Percentiles rank a stretch among this genome's conserved stretches.
These are phyloP conservation scores for Alcedo quadribrachys DNA, from an alignment of 2,797 vertebrate species.

Conservation along the genomic window DNA sequence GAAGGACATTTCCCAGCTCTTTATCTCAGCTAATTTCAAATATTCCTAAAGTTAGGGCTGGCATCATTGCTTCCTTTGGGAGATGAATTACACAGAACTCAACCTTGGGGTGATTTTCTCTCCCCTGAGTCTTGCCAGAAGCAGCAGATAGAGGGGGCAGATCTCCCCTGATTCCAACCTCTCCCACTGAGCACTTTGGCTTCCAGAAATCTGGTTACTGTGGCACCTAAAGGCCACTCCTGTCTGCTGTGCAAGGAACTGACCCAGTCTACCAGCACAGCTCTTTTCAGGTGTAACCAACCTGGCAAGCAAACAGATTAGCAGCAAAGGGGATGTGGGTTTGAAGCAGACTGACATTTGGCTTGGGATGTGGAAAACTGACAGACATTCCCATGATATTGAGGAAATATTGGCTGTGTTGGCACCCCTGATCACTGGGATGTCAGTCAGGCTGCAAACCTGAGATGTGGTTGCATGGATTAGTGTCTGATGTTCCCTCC, in stretches of 20 bases:
- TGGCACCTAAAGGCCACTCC: neutral
- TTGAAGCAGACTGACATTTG: neutral
- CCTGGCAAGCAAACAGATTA: neutral
- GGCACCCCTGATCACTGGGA: neutral
- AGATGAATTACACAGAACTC: neutral
- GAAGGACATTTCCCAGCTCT: neutral
- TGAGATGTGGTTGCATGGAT: neutral
- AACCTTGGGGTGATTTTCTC: conserved; percentile 13
- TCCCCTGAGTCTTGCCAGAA: neutral
- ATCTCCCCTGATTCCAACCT: neutral
- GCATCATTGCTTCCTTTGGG: conserved; percentile 7
- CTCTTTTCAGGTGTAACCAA: neutral
- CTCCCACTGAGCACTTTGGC: neutral
- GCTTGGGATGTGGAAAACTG: neutral
- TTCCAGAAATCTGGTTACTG: neutral
- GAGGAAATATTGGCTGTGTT: neutral
- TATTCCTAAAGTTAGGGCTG: conserved; percentile 1
- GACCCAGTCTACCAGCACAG: neutral
- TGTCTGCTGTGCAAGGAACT: neutral
- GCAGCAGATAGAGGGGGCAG: neutral
- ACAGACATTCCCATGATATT: neutral
- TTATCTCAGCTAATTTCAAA: neutral
- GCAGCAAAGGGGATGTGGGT: neutral
- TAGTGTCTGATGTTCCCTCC: neutral
- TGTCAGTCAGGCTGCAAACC: neutral